These are phyloP conservation scores for Sebastes matsubarae DNA, from an alignment of 2,797 vertebrate species.

Conservation along the genomic window DNA sequence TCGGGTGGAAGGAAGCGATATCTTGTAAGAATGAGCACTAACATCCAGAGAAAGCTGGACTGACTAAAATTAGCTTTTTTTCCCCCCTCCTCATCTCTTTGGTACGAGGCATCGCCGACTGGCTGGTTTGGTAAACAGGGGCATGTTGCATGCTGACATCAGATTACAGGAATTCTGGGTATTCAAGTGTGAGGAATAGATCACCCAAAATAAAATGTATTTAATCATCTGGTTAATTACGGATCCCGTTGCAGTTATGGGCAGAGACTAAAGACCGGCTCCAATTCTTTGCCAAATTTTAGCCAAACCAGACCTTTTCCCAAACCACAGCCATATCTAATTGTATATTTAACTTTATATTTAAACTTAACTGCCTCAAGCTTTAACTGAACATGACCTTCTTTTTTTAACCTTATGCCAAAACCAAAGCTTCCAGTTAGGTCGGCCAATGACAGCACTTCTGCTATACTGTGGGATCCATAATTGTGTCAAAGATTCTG, in stretches of 20 bases:
- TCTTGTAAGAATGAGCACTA: neutral
- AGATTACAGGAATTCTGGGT: slow-evolving; percentile 38
- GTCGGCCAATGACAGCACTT: neutral
- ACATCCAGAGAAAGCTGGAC: neutral
- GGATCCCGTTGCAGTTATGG: neutral
- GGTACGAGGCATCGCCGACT: neutral
- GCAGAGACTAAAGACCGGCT: neutral
- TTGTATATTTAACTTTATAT: neutral
- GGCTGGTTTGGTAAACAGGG: slow-evolving; percentile 37
- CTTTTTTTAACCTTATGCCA: neutral
- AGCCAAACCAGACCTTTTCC: neutral
- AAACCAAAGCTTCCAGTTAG: neutral
- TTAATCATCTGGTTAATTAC: slow-evolving; percentile 29
- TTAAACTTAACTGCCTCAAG: neutral
- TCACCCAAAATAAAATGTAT: slow-evolving; percentile 20
- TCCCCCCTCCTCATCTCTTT: slow-evolving; percentile 8
- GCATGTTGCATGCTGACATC: slow-evolving; percentile 51
- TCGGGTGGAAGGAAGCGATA: neutral
- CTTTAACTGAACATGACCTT: neutral
- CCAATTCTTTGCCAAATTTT: neutral
- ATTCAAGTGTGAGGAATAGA: slow-evolving; percentile 30
- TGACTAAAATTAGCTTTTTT: slow-evolving; percentile 8
- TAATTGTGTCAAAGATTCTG: neutral
- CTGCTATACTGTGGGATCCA: neutral
- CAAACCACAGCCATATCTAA: neutral